Conservation (phyloP, 1,140 invertebrate species). For the Artemia franciscana region DNA sequence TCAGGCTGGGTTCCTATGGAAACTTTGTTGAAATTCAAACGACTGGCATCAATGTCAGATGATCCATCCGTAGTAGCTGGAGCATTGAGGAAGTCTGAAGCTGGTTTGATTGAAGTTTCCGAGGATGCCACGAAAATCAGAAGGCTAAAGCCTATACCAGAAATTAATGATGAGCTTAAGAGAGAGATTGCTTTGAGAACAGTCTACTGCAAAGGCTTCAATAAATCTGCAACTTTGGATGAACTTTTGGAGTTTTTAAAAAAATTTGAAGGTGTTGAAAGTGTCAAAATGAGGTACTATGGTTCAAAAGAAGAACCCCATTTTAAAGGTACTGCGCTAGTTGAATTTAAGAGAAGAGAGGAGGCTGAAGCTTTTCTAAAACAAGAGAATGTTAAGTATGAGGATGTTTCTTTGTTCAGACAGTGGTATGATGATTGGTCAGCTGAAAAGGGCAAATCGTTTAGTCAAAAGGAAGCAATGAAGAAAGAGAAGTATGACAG, state of each 20-base stretch:
- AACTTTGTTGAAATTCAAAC: conserved; percentile 65
- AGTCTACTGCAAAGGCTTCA: conserved; percentile 74
- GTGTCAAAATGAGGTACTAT: conserved; percentile 46
- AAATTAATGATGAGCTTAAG: conserved; percentile 51
- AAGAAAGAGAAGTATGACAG: background rate
- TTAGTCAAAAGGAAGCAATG: background rate
- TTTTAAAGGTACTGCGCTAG: conserved; percentile 77
- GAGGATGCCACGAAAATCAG: conserved; percentile 62
- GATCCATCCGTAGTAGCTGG: conserved; percentile 42
- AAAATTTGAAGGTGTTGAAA: conserved; percentile 42
- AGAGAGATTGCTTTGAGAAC: conserved; percentile 49
- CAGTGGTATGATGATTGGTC: conserved; percentile 30
- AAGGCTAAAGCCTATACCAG: conserved; percentile 53
- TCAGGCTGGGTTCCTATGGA: conserved; percentile 73
- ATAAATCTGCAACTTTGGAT: conserved; percentile 35
- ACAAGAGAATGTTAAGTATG: conserved; percentile 38
- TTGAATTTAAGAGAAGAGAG: conserved; percentile 50
- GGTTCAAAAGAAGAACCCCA: conserved; percentile 33
- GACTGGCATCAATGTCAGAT: conserved; percentile 43
- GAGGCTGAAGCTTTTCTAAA: conserved; percentile 39
- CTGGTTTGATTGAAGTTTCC: conserved; percentile 45
- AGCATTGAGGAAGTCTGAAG: conserved; percentile 48
- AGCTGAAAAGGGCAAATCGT: background rate
- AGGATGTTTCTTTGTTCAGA: conserved; percentile 38
- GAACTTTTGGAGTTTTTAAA: conserved; percentile 48